Base-by-base conservation (phyloP, 2,888 invertebrate species). In the Hartigia nigra region DNA sequence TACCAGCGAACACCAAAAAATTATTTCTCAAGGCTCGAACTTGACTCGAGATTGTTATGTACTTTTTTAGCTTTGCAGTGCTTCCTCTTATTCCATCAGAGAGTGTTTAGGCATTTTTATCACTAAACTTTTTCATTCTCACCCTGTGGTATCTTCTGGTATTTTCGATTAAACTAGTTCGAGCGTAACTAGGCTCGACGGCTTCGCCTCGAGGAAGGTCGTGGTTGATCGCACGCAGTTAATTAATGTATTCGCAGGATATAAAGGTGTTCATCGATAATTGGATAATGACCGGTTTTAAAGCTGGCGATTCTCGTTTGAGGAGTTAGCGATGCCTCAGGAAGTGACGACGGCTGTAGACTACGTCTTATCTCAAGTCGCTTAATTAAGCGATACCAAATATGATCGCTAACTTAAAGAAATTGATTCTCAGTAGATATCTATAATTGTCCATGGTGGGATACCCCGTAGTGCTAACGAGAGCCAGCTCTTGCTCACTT, bases 381-480 rank as follows among this genome's bases (percentile, higher is more conserved):
- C 77, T 79, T 81, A 77, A 82, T 82, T 81, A 70, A 81, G 78
- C 77, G 76, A 77, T 81, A 76, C 70, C 72, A 77, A 77, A 79
- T 78, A 76, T 77, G 72, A 75, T 69, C 77, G 76, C 55, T 76
- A 39, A 37, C 76, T 12, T 31, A 69, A 35, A 76, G 77, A 70
- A 74, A 77, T 81, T 75, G 36, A 70, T 70, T 76, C 77, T 72
- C 32, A 55, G 55, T 23, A 23, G 23, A 5, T 23, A 9, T 55
- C 39, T 5, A 9, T 55, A 55, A 55, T 23, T 55, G 14, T 55
- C 69, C 37, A 39, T 31, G 35, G 39, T 34, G 32, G 55, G 36
- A 78, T 74, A 32, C 77, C 81, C 82, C 77, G 78, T 35, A 74
- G 80, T 69, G 77, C 77, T 81, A 82, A 82, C 74, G 82, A 81